Conservation (phyloP, 2,888 invertebrate species). For the Gerosis bhagava region DNA sequence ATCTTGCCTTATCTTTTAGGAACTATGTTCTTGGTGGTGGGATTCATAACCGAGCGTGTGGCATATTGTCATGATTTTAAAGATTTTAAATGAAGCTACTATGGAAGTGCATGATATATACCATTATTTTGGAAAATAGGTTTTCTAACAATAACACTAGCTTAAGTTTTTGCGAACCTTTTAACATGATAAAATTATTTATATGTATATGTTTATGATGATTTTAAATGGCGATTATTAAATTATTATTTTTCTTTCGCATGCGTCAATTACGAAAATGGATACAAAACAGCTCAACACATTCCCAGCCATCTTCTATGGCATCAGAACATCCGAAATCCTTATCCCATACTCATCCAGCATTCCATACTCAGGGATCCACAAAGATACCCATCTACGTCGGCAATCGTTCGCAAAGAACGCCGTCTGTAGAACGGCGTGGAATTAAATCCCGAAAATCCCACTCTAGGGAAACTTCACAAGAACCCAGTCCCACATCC, state of each 20-base stretch:
- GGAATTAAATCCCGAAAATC: conserved; percentile 56
- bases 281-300: conserved; percentile 72
- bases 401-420: conserved; percentile 82
- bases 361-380: conserved; percentile 84
- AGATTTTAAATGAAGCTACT: too few relatives aligned
- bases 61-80: background rate
- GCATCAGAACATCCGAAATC: conserved; percentile 75
- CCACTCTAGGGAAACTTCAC: conserved; percentile 66
- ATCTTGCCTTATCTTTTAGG: conserved; percentile 14
- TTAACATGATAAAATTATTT: conserved; percentile 39
- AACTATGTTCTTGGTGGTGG: conserved; percentile 29
- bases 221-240: conserved; percentile 30
- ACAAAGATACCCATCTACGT: conserved; percentile 89
- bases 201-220: too few relatives aligned
- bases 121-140: background rate
- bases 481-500: conserved; percentile 75
- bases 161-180: conserved; percentile 19
- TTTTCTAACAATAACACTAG: conserved; percentile 22
- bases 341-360: conserved; percentile 76
- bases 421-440: conserved; percentile 72
- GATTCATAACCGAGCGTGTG: conserved; percentile 3
- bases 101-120: too few relatives aligned
- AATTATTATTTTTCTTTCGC: conserved; percentile 61
- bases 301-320: conserved; percentile 80
- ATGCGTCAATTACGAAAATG: conserved; percentile 68